These are phyloP conservation scores for Myodes glareolus DNA, from an alignment of 2,113 vertebrate species.

Conservation along the genomic window DNA sequence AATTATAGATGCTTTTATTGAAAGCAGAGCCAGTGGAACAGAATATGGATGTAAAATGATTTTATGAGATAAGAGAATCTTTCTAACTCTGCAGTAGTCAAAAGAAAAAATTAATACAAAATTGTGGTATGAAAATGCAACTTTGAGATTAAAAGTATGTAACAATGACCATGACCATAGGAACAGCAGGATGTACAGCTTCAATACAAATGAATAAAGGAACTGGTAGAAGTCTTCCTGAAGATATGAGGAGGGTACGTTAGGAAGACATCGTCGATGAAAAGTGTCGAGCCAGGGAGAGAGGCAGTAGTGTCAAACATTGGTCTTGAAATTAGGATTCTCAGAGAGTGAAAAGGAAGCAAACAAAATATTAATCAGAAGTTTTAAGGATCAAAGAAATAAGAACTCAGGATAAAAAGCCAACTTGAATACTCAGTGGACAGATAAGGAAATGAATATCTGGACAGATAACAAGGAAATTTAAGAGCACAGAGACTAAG, in stretches of 20 bases:
- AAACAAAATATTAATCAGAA: slow-evolving; percentile 18
- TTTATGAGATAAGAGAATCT: not conserved
- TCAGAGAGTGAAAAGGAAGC: not conserved
- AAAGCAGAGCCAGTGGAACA: slow-evolving; percentile 9
- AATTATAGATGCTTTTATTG: slow-evolving; percentile 2
- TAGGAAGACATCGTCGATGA: not conserved
- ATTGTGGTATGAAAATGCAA: not conserved
- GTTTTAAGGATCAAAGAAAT: slow-evolving; percentile 45
- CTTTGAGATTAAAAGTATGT: not conserved
- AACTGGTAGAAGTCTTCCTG: not conserved
- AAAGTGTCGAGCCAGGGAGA: not conserved
- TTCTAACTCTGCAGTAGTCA: slow-evolving; percentile 37
- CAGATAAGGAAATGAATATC: slow-evolving; percentile 49
- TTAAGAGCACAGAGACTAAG: slow-evolving; percentile 38
- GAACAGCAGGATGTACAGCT: not conserved
- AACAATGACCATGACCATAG: not conserved
- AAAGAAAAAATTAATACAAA: slow-evolving; percentile 9
- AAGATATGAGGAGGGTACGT: not conserved
- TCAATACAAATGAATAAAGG: not conserved
- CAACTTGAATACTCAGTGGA: not conserved
- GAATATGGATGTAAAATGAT: slow-evolving; percentile 3
- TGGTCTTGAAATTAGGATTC: not conserved
- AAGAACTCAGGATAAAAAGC: slow-evolving; percentile 23
- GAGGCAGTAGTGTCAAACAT: not conserved
- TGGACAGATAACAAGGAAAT: not conserved